A percentile compares a stretch with the other conserved stretches of the same genome.
Evolutionary conservation across 2,888 invertebrate genomes (phyloP).

Genomic region (Dynastes hyllus): DNA sequence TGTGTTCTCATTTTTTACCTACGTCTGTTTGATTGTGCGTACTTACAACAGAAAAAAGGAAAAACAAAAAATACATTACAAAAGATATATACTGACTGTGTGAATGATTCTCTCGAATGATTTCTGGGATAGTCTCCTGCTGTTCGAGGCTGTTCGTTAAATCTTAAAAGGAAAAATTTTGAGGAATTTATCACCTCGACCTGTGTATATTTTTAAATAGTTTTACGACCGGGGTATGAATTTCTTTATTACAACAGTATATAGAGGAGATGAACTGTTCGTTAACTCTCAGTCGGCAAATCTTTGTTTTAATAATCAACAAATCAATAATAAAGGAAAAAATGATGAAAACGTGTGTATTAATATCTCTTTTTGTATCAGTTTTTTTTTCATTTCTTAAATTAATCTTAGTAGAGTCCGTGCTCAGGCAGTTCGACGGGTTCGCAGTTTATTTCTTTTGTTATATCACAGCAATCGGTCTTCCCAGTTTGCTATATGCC

Average conservation of each 20-base stretch:
- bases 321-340: conserved; percentile 47
- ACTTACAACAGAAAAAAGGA: conserved; percentile 63
- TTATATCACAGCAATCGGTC: conserved; percentile 49
- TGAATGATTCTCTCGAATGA: conserved; percentile 61
- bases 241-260: conserved; percentile 47
- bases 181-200: conserved; percentile 54
- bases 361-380: conserved; percentile 53
- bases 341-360: conserved; percentile 54
- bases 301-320: conserved; percentile 49
- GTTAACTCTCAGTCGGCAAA: conserved; percentile 56
- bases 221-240: conserved; percentile 52
- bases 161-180: conserved; percentile 36
- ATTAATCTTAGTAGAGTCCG: conserved; percentile 56
- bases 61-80: conserved; percentile 41
- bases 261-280: conserved; percentile 40
- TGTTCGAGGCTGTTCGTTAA: conserved; percentile 52
- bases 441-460: conserved; percentile 54
- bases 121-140: conserved; percentile 52
- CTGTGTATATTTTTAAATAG: conserved; percentile 54
- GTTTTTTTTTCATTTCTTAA: conserved; percentile 51
- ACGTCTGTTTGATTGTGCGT: conserved; percentile 66
- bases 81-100: conserved; percentile 56
- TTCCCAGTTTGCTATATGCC: conserved; percentile 34
- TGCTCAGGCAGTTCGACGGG: conserved; percentile 61
- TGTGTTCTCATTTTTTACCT: conserved; percentile 65